Conservation (phyloP, 2,113 vertebrate genomes). For the Anolis carolinensis region DNA sequence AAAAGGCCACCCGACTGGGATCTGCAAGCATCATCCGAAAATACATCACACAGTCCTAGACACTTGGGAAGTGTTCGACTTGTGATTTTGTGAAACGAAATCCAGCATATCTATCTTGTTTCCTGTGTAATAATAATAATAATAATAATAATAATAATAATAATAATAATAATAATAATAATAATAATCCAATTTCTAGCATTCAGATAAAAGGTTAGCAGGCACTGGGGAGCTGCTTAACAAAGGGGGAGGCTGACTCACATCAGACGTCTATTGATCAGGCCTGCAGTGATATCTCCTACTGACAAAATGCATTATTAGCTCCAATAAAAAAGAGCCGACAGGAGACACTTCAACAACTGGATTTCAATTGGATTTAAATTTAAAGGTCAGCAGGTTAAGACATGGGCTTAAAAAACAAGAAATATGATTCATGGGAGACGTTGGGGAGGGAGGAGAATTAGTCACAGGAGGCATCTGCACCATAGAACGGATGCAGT, state of each 20-base stretch:
- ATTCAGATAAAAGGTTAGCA: not conserved
- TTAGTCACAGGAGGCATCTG: not conserved
- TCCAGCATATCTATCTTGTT: too few species aligned
- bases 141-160: not conserved
- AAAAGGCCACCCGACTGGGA: too few species aligned
- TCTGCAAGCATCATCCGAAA: too few species aligned
- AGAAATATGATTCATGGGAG: accelerated
- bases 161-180: too few species aligned
- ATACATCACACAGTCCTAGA: too few species aligned
- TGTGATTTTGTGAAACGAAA: too few species aligned
- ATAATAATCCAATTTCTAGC: too few species aligned
- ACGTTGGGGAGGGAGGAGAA: not conserved
- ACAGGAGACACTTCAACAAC: conserved; percentile 1
- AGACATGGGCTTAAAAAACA: not conserved
- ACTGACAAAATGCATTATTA: conserved; percentile 37
- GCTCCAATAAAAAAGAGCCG: not conserved
- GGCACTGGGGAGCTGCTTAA: conserved; percentile 5
- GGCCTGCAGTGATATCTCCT: conserved; percentile 36
- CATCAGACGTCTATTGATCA: conserved; percentile 29
- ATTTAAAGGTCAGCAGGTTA: not conserved
- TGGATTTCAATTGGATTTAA: conserved; percentile 11
- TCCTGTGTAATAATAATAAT: too few species aligned
- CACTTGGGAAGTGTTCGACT: too few species aligned
- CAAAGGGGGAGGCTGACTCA: not conserved
- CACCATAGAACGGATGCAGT: too few species aligned